Evolutionary conservation across 2,888 invertebrate genomes (phyloP), one percentile per base, ranked within the genome.

Genomic region (Brachypalpus laphriformis): DNA sequence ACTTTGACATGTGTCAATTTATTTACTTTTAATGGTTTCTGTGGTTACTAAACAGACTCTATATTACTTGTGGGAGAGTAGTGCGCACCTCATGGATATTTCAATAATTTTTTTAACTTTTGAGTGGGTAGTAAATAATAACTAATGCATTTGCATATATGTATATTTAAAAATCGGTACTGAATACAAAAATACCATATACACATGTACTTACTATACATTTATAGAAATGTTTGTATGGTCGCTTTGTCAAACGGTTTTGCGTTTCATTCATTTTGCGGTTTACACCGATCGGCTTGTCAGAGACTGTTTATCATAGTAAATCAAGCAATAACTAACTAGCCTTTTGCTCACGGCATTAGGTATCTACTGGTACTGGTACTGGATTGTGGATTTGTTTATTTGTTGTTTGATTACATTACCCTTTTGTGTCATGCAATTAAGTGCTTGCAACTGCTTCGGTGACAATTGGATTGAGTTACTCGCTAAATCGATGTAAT

Each of bases 251-350:
- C 61, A 66, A 80, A 80, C 51, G 59, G 34, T 65, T 80, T 42
- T 80, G 37, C 47, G 42, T 72, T 51, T 42, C 45, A 76, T 72
- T 61, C 54, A 40, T 49, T 83, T 68, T 83, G 82, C 63, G 82
- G 82, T 78, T 78, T 78, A 63, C 78, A 74, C 63, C 56, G 72
- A 82, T 78, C 72, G 82, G 66, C 34, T 63, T 78, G 82, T 83
- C 82, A 78, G 40, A 63, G 68, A 74, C 47, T 68, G 72, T 83
- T 77, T 78, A 68, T 70, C 63, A 40, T 74, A 68, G 72, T 74
- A 83, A 72, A 74, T 78, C 82, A 78, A 74, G 78, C 78, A 78
- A 74, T 74, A 74, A 25, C n/a, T n/a, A n/a, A 78, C 61, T 68
- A 40, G 31, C 31, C 76, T 57, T 70, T 74, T 51, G 70, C 63